Evolutionary conservation across 2,113 vertebrate genomes (phyloP), one percentile per base, ranked within the genome.

Genomic region (Colaptes auratus): DNA sequence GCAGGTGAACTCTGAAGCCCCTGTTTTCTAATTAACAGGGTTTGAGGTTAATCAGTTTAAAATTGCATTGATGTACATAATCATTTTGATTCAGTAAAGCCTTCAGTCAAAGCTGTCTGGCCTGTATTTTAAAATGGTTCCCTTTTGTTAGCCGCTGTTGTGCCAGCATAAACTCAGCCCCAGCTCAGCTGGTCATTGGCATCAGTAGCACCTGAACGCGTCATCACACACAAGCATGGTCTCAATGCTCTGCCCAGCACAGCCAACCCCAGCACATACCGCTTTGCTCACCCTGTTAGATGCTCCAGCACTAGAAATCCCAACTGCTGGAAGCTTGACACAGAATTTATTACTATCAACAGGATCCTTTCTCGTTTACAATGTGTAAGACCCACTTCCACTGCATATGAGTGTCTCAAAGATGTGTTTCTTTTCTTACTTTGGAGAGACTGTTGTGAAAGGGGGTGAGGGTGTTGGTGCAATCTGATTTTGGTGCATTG

Each of bases 41-140:
- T 90, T 94, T 93, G 72, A 91, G 42, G 76, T 92, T 94, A 96
- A 93, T 81, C 85, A 94, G 72, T 94, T 92, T 90, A 93, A 96
- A 95, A 96, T 72, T 84, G 44, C 75, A 59, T 79, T 93, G 91
- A 95, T 95, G 88, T 92, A 89, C 84, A 65, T 72, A 93, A 91
- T 87, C 23, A 87, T 60, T 96, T 92, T 87, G 55, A 91, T 89
- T 79, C 18, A 23, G 39, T 39, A 3, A 67, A 50, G n/a, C 11
- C 61, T 20, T 25, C 82, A 11, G 35, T 77, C 79, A 59, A 9
- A 63, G 66, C 20, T 14, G 18, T 8, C 89, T 73, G 15, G 0
- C 63, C 7, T 24, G 56, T 31, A 12, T 39, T 39, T 39, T 39
- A 39, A 39, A 39, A 39, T 39, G 27, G 28, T 73, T 82, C 78